Evolutionary conservation across 1,140 invertebrate genomes (phyloP), one percentile per base, ranked within the genome.

Genomic region (Ips nitidus): DNA sequence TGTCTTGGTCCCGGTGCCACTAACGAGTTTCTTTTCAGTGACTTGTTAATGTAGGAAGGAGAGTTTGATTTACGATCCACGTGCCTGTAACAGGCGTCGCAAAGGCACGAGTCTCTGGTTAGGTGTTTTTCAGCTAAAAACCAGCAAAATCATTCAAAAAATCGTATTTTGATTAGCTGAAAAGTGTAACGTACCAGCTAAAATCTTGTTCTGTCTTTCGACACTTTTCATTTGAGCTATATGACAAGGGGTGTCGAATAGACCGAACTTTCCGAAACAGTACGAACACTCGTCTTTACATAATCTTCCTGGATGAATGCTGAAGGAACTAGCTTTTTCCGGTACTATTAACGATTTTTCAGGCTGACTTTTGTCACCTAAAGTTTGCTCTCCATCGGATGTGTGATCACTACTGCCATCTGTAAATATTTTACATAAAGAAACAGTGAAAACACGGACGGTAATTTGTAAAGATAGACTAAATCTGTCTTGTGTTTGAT

Each of bases 231-330:
- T 89, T 79, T 93, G 91, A 0, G 90, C 91, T 43, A 94, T 87
- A 78, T 94, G 92, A 82, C 92, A 92, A 0, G 91, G 91, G 0
- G 91, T 93, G 74, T 94, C 92, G 58, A 92, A 87, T 0, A 91
- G 86, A 0, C 91, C 91, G 73, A 94, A 94, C 79, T 93, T 93
- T 4, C 91, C 91, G 72, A 90, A 90, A 75, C 92, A 94, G 75
- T 93, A 93, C 73, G 88, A 91, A 77, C 92, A 94, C 71, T 92
- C 89, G 78, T 93, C 91, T 73, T 88, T 87, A 77, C 91, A 94
- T 2, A 91, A 77, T 6, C 91, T 80, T 1, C 86, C 91, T 0
- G 91, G 91, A 82, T 93, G 91, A 73, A 94, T 92, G 67, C 90
- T 91, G 78, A 93, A 94, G 0, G 91, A 92, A 1, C 91, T 92